Percentiles rank a stretch among this genome's conserved stretches.
phyloP scores from a whole-genome alignment of 2,888 invertebrate species.

The Zygaena filipendulae region DNA sequence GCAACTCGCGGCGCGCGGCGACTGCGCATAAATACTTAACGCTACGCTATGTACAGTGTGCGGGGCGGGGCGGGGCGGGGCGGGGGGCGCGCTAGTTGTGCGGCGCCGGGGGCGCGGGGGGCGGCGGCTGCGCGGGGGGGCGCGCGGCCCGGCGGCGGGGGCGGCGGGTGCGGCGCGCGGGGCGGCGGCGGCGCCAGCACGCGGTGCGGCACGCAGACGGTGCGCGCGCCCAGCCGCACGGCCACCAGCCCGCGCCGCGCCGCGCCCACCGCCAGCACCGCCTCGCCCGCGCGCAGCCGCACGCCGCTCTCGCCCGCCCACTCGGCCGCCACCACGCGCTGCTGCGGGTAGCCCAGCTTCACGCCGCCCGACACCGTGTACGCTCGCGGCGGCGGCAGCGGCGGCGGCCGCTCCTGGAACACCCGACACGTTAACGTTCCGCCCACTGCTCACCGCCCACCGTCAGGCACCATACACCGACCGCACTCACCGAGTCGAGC shows the following conservation, averaged over 20 bases:
- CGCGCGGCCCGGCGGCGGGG: conserved; percentile 31
- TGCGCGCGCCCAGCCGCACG: conserved; percentile 61
- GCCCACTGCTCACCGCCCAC: no score
- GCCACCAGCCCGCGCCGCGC: conserved; percentile 89
- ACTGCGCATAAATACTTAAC: conserved; percentile 31
- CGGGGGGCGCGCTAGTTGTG: no score
- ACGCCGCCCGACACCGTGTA: conserved; percentile 93
- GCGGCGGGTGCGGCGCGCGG: conserved; percentile 30
- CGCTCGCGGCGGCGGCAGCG: conserved; percentile 88
- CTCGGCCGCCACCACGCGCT: conserved; percentile 89
- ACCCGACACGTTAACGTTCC: conserved; percentile 1
- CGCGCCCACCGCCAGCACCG: conserved; percentile 88
- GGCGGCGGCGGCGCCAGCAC: conserved; percentile 53
- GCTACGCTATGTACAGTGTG: conserved; percentile 34
- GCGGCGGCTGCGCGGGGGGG: conserved; percentile 19
- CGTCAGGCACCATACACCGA: no score
- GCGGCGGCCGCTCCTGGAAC: conserved; percentile 86
- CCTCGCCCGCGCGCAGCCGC: conserved; percentile 79
- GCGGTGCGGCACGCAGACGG: conserved; percentile 47
- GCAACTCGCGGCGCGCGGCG: conserved; percentile 3
- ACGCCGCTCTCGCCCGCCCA: conserved; percentile 71
- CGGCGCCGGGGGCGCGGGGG: conserved; percentile 14
- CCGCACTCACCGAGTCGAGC: conserved; percentile 81
- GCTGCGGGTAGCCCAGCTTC: conserved; percentile 93
- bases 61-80: no score